These are phyloP conservation scores for Agapostemon virescens DNA, from an alignment of 2,888 invertebrate genomes.

Conservation along the genomic window DNA sequence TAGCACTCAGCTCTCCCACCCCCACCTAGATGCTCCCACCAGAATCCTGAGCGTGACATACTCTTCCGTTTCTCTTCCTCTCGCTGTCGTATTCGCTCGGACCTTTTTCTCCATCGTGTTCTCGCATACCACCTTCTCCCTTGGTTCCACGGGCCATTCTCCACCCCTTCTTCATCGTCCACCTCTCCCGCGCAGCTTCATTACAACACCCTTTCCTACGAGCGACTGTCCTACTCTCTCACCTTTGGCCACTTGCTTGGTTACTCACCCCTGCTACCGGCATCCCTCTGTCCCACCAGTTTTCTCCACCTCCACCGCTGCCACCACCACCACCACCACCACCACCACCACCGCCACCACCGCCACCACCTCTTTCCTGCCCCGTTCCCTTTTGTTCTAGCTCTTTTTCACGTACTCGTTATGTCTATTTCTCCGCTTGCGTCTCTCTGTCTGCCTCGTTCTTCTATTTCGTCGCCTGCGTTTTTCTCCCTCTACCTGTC, in stretches of 20 bases:
- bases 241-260: constrained; percentile 65
- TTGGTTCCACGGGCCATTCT: constrained; percentile 50
- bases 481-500: not conserved
- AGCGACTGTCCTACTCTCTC: constrained; percentile 57
- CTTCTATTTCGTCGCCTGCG: constrained; percentile 20
- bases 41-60: constrained; percentile 60
- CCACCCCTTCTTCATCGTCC: constrained; percentile 54
- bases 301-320: constrained; percentile 16
- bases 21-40: constrained; percentile 51
- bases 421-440: constrained; percentile 43
- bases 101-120: constrained; percentile 1
- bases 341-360: too few species aligned
- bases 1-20: constrained; percentile 48
- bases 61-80: constrained; percentile 44
- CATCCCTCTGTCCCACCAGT: constrained; percentile 21
- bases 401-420: constrained; percentile 48
- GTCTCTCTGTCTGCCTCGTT: constrained; percentile 6
- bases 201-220: constrained; percentile 72
- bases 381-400: constrained; percentile 48
- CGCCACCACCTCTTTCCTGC: constrained; percentile 29
- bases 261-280: constrained; percentile 43
- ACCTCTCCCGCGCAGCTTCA: constrained; percentile 65
- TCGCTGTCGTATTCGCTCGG: constrained; percentile 32
- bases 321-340: too few species aligned
- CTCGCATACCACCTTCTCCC: constrained; percentile 43